phyloP scores from a whole-genome alignment of 1,140 invertebrate genomes.

The Penaeus japonicus region DNA sequence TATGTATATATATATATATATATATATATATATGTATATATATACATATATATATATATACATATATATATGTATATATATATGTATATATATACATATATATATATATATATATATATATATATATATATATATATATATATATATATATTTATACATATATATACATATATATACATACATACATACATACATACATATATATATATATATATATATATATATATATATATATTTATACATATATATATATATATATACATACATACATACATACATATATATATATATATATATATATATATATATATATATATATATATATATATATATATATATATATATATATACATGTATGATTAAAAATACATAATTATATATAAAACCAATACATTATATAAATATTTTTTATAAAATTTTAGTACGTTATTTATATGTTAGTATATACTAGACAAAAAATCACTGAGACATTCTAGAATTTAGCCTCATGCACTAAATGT shows the following conservation, averaged over 20 bases:
- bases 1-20: neutral
- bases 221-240: neutral
- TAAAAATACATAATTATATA: too few species aligned
- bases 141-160: neutral
- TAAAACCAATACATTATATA: too few species aligned
- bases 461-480: neutral
- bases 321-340: neutral
- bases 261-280: neutral
- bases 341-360: too few species aligned
- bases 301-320: neutral
- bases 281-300: neutral
- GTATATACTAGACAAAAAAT: neutral
- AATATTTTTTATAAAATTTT: neutral
- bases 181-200: neutral
- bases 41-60: neutral
- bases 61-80: neutral
- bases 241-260: neutral
- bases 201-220: neutral
- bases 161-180: neutral
- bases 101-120: neutral
- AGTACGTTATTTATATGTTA: neutral
- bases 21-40: neutral
- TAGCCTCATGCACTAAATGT: constrained; percentile 6
- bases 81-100: neutral
- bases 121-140: neutral